Percentiles rank a stretch among this genome's conserved stretches.
These are phyloP conservation scores for Myotis planiceps DNA, from an alignment of 2,797 vertebrate species.

Conservation along the genomic window DNA sequence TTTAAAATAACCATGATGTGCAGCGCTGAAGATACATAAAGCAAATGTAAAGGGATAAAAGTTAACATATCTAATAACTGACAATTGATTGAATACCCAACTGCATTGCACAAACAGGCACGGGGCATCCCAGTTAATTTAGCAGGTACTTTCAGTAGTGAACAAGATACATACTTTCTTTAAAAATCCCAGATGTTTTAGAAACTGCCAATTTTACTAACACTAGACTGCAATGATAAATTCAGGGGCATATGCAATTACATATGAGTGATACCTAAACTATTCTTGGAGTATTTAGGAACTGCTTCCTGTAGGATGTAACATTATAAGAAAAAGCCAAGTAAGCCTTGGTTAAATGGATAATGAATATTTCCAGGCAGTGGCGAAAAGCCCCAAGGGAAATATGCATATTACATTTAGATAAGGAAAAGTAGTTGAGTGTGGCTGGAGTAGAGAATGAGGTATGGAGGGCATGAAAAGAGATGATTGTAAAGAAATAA, in stretches of 20 bases:
- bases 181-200: not conserved
- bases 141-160: not conserved
- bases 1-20: not conserved
- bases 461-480: not conserved
- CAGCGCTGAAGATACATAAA: not conserved
- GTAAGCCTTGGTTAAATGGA: not conserved
- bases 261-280: not conserved
- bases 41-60: not conserved
- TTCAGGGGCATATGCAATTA: not conserved
- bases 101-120: not conserved
- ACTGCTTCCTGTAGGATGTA: not conserved
- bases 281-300: not conserved
- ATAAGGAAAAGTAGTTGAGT: not conserved
- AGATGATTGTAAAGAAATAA: not conserved
- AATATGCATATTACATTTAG: not conserved
- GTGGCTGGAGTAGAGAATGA: not conserved
- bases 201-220: not conserved
- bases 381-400: not conserved
- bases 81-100: not conserved
- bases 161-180: not conserved
- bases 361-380: not conserved
- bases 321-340: not conserved
- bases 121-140: not conserved
- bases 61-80: not conserved
- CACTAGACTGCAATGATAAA: not conserved